phyloP scores from a whole-genome alignment of 2,797 vertebrate genomes.

The Diplodus sargus region DNA sequence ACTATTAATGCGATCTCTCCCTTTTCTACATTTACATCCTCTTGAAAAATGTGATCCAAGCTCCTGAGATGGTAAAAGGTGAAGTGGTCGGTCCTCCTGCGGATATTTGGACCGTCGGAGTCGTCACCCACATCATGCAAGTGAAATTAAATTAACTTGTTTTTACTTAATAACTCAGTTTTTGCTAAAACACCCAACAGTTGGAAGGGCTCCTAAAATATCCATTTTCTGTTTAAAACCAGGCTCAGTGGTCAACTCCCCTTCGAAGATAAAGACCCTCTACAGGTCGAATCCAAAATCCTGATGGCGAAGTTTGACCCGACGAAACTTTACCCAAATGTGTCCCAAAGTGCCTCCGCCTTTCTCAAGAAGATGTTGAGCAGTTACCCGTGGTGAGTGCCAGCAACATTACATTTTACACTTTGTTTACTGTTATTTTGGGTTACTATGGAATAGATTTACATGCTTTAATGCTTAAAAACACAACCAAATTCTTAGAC shows the following conservation, averaged over 20 bases:
- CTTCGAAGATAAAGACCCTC: conserved; percentile 90
- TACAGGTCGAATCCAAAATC: conserved; percentile 90
- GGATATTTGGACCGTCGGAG: conserved; percentile 93
- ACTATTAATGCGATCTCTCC: too few relatives aligned
- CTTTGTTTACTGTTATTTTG: background rate
- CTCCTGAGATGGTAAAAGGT: conserved; percentile 95
- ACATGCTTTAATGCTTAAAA: too few relatives aligned
- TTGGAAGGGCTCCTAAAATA: too few relatives aligned
- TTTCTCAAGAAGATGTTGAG: conserved; percentile 95
- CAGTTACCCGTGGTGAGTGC: conserved; percentile 92
- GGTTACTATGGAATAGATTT: too few relatives aligned
- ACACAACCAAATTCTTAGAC: too few relatives aligned
- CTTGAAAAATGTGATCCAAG: conserved; percentile 73
- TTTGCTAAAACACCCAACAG: too few relatives aligned
- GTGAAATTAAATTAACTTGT: conserved; percentile 48
- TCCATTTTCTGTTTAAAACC: conserved; percentile 5
- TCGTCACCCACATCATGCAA: conserved; percentile 93
- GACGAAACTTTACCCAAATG: conserved; percentile 93
- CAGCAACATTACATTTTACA: background rate
- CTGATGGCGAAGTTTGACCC: conserved; percentile 92
- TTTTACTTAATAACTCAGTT: too few relatives aligned
- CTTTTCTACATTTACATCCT: background rate
- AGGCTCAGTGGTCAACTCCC: conserved; percentile 96
- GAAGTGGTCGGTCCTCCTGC: conserved; percentile 93
- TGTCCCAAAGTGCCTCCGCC: conserved; percentile 94